These are phyloP conservation scores for Halictus ligatus DNA, from an alignment of 2,888 invertebrate genomes.

Conservation along the genomic window DNA sequence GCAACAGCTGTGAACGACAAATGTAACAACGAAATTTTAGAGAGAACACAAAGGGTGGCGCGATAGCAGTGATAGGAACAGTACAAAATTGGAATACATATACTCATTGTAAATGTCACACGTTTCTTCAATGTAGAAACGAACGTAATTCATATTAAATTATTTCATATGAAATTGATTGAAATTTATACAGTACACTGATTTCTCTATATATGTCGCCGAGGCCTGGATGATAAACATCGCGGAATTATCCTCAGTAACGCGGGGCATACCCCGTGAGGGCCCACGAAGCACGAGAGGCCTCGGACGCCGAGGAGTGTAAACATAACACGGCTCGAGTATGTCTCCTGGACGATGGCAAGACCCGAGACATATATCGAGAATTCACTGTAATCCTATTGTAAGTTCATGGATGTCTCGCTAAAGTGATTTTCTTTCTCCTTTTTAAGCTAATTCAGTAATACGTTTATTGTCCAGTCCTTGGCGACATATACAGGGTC, in stretches of 20 bases:
- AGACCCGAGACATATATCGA: too few relatives aligned
- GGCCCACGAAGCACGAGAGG: too few relatives aligned
- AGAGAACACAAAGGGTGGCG: slow-evolving; percentile 8
- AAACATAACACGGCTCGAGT: too few relatives aligned
- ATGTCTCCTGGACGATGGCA: too few relatives aligned
- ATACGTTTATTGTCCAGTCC: background rate
- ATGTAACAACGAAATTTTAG: slow-evolving; percentile 45
- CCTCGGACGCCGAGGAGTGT: too few relatives aligned
- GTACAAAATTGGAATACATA: background rate
- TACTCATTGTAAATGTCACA: background rate
- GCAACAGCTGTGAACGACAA: slow-evolving; percentile 48
- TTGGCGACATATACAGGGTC: too few relatives aligned
- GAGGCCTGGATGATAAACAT: too few relatives aligned
- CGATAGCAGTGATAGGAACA: background rate
- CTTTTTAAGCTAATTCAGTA: background rate
- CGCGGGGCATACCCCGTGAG: too few relatives aligned
- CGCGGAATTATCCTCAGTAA: too few relatives aligned
- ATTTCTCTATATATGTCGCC: too few relatives aligned
- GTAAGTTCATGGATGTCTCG: background rate
- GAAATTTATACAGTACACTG: too few relatives aligned
- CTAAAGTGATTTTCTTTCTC: background rate
- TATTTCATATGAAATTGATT: too few relatives aligned
- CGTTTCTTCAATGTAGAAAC: background rate
- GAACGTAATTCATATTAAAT: background rate
- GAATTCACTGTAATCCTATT: background rate